These are phyloP conservation scores for Thumatha senex DNA, from an alignment of 2,888 invertebrate species.

Conservation along the genomic window DNA sequence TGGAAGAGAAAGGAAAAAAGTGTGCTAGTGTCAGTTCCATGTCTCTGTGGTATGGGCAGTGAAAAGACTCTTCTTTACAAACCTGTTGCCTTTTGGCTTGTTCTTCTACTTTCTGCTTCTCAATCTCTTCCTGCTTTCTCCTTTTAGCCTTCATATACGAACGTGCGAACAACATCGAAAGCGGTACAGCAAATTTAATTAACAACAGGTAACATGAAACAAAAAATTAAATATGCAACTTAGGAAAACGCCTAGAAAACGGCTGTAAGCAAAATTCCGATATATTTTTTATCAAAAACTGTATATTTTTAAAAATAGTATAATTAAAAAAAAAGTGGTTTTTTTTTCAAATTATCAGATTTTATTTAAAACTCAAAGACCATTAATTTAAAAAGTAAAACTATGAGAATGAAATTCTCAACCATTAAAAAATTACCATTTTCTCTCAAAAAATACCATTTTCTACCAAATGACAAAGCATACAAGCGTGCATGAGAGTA, in stretches of 20 bases:
- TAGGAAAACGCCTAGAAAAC: conserved; percentile 3
- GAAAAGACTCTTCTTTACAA: conserved; percentile 29
- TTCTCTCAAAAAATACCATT: background rate
- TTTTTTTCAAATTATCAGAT: too few relatives aligned
- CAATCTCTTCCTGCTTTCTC: conserved; percentile 93
- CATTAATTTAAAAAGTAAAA: too few relatives aligned
- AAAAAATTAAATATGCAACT: conserved; percentile 49
- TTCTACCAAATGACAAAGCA: conserved; percentile 8
- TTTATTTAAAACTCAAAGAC: too few relatives aligned
- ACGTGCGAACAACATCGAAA: conserved; percentile 80
- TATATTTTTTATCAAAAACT: too few relatives aligned
- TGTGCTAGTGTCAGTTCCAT: too few relatives aligned
- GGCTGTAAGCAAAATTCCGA: too few relatives aligned
- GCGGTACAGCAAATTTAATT: conserved; percentile 77
- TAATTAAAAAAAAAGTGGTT: too few relatives aligned
- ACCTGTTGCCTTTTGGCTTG: conserved; percentile 94
- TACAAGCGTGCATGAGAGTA: conserved; percentile 32
- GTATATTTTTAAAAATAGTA: too few relatives aligned
- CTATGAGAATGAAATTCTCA: too few relatives aligned
- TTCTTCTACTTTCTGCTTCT: conserved; percentile 92
- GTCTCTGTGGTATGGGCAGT: background rate
- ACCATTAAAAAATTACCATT: background rate
- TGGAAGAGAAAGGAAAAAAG: too few relatives aligned
- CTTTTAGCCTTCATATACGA: conserved; percentile 88
- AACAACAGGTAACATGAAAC: conserved; percentile 71